Percentiles rank a stretch among this genome's conserved stretches.
phyloP scores from a whole-genome alignment of 2,888 invertebrate genomes.

The Cabera pusaria region DNA sequence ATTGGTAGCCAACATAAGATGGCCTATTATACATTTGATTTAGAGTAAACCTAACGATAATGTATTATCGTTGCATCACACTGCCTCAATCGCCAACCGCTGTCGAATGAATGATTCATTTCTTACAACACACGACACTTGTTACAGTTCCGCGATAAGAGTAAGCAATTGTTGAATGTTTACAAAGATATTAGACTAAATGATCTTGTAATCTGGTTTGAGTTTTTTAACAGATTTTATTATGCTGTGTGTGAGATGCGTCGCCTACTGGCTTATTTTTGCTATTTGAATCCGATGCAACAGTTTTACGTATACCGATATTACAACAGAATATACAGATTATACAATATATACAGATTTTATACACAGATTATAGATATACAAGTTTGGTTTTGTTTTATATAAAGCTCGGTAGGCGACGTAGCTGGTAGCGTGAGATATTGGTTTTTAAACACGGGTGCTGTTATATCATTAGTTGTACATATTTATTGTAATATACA shows the following conservation, averaged over 20 bases:
- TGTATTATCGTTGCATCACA: constrained; percentile 42
- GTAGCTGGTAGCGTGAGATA: constrained; percentile 43
- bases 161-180: constrained; percentile 82
- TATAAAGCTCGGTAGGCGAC: constrained; percentile 63
- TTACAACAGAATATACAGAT: constrained; percentile 55
- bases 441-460: constrained; percentile 77
- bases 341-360: constrained; percentile 67
- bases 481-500: constrained; percentile 81
- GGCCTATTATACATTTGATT: constrained; percentile 69
- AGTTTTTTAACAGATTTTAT: constrained; percentile 79
- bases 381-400: constrained; percentile 44
- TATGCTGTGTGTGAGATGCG: constrained; percentile 57
- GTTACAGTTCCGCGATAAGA: constrained; percentile 80
- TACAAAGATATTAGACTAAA: constrained; percentile 79
- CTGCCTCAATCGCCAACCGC: constrained; percentile 81
- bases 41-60: constrained; percentile 46
- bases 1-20: constrained; percentile 79
- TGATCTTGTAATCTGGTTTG: constrained; percentile 84
- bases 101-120: constrained; percentile 51
- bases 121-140: constrained; percentile 53
- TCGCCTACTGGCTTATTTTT: constrained; percentile 75
- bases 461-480: constrained; percentile 80
- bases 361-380: constrained; percentile 60
- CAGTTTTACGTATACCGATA: constrained; percentile 50
- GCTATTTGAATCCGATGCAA: constrained; percentile 66